phyloP scores from a whole-genome alignment of 1,140 invertebrate species.

The Drosophila pachea region DNA sequence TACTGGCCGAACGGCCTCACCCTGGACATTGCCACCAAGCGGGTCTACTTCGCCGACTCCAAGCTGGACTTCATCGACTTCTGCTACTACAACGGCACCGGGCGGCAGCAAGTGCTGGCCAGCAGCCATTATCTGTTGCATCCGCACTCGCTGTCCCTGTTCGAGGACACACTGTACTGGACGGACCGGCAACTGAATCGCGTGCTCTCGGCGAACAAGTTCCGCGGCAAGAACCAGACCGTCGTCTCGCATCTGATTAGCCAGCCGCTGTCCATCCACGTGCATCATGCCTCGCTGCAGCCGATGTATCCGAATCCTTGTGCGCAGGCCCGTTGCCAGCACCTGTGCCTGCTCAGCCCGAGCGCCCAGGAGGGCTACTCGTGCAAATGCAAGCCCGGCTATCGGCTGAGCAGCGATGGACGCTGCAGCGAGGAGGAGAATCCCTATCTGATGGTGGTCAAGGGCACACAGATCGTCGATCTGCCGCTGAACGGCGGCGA shows the following conservation, averaged over 20 bases:
- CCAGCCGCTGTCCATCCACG: constrained; percentile 95
- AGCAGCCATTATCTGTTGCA: constrained; percentile 95
- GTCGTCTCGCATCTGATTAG: constrained; percentile 96
- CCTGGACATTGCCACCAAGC: constrained; percentile 94
- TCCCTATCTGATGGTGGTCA: constrained; percentile 94
- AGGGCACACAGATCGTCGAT: constrained; percentile 93
- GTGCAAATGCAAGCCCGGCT: constrained; percentile 96
- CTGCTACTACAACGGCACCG: constrained; percentile 96
- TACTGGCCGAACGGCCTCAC: constrained; percentile 99
- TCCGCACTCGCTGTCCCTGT: constrained; percentile 96
- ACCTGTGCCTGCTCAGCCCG: constrained; percentile 94
- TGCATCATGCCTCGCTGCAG: constrained; percentile 95
- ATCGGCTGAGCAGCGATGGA: constrained; percentile 84
- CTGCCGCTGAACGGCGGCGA: constrained; percentile 87
- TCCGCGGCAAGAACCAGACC: constrained; percentile 92
- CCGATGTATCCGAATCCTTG: constrained; percentile 93
- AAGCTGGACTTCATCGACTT: constrained; percentile 99
- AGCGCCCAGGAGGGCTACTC: constrained; percentile 85
- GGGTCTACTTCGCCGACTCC: constrained; percentile 98
- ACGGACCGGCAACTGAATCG: constrained; percentile 95
- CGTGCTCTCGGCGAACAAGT: constrained; percentile 93
- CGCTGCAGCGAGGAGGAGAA: constrained; percentile 91
- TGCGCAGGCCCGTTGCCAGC: constrained; percentile 87
- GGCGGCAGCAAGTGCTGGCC: constrained; percentile 91
- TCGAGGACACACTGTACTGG: constrained; percentile 97